These are phyloP conservation scores for Thomomys bottae DNA, from an alignment of 2,113 vertebrate species.

Conservation along the genomic window DNA sequence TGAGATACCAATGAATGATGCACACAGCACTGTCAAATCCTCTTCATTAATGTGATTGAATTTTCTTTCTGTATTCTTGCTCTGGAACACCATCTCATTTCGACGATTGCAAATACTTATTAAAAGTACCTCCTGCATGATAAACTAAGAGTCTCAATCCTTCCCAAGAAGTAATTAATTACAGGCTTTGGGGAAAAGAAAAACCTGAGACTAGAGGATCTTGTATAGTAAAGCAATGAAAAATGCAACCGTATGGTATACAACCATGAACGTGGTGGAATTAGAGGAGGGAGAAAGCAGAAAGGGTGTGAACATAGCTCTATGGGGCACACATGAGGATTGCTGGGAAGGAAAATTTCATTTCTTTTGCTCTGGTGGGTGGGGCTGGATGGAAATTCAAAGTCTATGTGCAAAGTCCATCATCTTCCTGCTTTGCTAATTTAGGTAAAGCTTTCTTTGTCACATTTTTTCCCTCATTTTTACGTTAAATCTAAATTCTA, in stretches of 20 bases:
- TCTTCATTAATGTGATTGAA: constrained; percentile 32
- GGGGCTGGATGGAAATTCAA: not conserved
- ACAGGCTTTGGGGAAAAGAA: not conserved
- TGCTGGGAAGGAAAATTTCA: not conserved
- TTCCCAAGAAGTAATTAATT: not conserved
- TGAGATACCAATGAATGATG: not conserved
- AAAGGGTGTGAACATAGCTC: too few species aligned
- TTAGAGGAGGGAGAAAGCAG: too few species aligned
- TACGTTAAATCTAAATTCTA: not conserved
- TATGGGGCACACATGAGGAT: too few species aligned
- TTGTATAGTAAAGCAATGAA: not conserved
- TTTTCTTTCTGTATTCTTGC: constrained; percentile 8
- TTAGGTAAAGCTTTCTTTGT: not conserved
- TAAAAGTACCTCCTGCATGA: not conserved
- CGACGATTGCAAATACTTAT: not conserved
- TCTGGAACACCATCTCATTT: constrained; percentile 10
- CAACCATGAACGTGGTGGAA: too few species aligned
- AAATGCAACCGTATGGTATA: not conserved
- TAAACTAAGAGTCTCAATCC: not conserved
- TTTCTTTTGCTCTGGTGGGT: not conserved
- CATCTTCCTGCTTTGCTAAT: not conserved
- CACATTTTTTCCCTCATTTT: not conserved
- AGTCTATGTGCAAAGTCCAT: fast-evolving
- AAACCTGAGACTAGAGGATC: not conserved
- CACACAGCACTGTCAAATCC: not conserved